Evolutionary conservation across 2,888 invertebrate genomes (phyloP).

Genomic region (Boloria selene): DNA sequence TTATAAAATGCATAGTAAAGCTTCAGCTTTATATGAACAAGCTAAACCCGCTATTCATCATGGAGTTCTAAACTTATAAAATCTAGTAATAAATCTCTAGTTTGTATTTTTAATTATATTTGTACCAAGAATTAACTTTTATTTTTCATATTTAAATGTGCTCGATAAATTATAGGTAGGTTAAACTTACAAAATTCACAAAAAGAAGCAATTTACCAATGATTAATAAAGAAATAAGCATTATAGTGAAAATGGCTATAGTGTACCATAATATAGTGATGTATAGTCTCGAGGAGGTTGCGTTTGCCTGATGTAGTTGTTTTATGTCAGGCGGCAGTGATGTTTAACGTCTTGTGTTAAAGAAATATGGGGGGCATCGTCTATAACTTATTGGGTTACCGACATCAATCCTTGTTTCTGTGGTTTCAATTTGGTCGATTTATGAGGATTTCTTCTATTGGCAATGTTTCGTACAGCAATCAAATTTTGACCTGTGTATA

Average conservation of each 20-base stretch:
- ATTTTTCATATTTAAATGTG: too few species aligned
- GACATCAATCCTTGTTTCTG: slow-evolving; percentile 20
- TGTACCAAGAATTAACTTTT: not conserved
- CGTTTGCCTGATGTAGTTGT: too few species aligned
- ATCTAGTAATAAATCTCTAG: not conserved
- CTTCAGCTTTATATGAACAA: not conserved
- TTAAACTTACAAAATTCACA: too few species aligned
- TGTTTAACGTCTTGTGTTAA: not conserved
- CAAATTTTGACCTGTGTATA: not conserved
- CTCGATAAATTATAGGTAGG: too few species aligned
- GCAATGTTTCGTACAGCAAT: not conserved
- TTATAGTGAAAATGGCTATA: too few species aligned
- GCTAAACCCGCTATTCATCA: not conserved
- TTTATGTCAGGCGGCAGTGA: not conserved
- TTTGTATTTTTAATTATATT: not conserved
- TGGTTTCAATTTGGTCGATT: slow-evolving; percentile 5
- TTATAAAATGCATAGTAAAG: not conserved
- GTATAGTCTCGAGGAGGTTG: not conserved
- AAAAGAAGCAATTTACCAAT: too few species aligned
- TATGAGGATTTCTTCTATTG: slow-evolving; percentile 16
- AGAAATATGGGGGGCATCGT: slow-evolving; percentile 8
- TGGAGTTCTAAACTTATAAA: not conserved
- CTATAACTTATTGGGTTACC: slow-evolving; percentile 14
- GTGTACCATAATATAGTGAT: not conserved
- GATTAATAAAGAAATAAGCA: too few species aligned